phyloP scores from a whole-genome alignment of 2,888 invertebrate genomes.

The Monoplex corrugatus region DNA sequence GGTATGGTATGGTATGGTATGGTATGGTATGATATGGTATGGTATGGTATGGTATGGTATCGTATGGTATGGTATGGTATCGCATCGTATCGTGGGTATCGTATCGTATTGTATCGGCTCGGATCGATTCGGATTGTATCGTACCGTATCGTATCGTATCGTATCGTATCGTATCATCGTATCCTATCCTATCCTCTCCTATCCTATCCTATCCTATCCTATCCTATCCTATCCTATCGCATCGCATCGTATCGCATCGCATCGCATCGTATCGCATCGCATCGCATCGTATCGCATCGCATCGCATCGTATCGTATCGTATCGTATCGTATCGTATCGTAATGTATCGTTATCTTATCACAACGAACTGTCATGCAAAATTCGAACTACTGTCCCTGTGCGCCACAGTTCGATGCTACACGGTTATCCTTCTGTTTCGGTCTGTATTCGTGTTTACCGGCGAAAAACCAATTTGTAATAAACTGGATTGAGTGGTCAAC shows the following conservation, averaged over 20 bases:
- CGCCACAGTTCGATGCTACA: too few species aligned
- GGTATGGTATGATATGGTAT: not conserved
- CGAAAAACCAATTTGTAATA: too few species aligned
- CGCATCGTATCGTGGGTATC: too few species aligned
- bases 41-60: not conserved
- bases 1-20: not conserved
- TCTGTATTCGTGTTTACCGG: too few species aligned
- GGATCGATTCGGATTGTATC: too few species aligned
- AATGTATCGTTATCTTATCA: not conserved
- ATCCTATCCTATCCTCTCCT: not conserved
- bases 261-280: not conserved
- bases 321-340: not conserved
- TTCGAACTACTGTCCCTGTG: too few species aligned
- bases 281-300: not conserved
- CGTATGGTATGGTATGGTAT: not conserved
- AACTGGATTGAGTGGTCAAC: too few species aligned
- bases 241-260: too few species aligned
- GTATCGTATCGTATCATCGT: not conserved
- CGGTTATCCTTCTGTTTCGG: too few species aligned
- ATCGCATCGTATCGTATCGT: not conserved
- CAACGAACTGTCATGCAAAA: too few species aligned
- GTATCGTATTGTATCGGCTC: too few species aligned
- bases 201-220: not conserved
- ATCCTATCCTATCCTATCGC: not conserved
- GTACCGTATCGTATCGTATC: too few species aligned